A percentile compares a stretch with the other conserved stretches of the same genome.
Conservation (phyloP, 64 coral and sea anemone species). For the Pocillopora damicornis region DNA sequence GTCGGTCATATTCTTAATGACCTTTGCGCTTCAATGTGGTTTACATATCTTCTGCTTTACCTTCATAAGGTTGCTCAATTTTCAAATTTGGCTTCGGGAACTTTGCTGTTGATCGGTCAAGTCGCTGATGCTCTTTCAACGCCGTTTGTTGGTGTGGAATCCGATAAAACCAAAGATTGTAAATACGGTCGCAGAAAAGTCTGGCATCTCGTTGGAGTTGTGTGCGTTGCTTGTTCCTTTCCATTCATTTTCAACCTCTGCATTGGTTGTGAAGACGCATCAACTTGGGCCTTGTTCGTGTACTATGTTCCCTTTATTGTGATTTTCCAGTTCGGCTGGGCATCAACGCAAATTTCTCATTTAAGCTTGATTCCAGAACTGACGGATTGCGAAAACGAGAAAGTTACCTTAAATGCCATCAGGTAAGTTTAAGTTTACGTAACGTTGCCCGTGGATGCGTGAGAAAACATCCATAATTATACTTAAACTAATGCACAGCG, state of each 20-base stretch:
- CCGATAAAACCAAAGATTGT: constrained; percentile 78
- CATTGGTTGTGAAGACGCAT: constrained; percentile 57
- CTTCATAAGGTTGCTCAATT: constrained; percentile 79
- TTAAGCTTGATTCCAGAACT: constrained; percentile 91
- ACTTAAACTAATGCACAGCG: too few species aligned
- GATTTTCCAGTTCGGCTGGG: constrained; percentile 99
- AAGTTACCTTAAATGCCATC: constrained; percentile 87
- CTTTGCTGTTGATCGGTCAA: constrained; percentile 90
- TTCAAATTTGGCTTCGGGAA: constrained; percentile 68
- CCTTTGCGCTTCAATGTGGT: constrained; percentile 97
- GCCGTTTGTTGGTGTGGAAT: constrained; percentile 92
- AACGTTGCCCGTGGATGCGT: too few species aligned
- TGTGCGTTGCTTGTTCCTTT: constrained; percentile 79
- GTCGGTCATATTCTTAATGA: constrained; percentile 96
- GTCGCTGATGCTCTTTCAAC: constrained; percentile 85
- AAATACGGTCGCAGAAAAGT: constrained; percentile 91
- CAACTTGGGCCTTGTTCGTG: constrained; percentile 62
- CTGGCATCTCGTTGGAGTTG: constrained; percentile 93
- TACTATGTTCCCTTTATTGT: constrained; percentile 96
- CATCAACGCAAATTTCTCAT: constrained; percentile 98
- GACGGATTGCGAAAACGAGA: constrained; percentile 76
- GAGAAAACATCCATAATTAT: too few species aligned
- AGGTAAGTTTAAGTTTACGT: constrained; percentile 40
- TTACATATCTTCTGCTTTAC: constrained; percentile 85
- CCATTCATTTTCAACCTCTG: constrained; percentile 96